phyloP scores from a whole-genome alignment of 2,888 invertebrate species.

The Eupithecia subfuscata region DNA sequence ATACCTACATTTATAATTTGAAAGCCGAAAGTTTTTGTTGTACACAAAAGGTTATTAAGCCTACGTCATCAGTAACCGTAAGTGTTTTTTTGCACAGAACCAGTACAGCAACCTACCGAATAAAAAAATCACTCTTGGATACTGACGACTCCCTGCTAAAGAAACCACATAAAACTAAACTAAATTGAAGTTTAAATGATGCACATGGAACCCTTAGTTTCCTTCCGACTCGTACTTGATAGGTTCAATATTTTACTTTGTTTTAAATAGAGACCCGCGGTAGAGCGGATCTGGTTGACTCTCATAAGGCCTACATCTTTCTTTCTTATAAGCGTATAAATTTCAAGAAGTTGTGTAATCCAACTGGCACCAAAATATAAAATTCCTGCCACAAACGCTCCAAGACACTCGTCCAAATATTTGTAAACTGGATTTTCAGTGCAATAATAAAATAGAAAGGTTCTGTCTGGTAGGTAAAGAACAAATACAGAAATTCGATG shows the following conservation, averaged over 20 bases:
- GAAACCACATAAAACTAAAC: neutral
- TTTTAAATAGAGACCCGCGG: neutral
- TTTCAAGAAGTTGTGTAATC: conserved; percentile 14
- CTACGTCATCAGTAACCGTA: too few species aligned
- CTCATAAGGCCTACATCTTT: too few species aligned
- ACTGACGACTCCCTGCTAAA: too few species aligned
- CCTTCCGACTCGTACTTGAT: neutral
- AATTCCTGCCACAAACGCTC: conserved; percentile 13
- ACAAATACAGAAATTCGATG: neutral
- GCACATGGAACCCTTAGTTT: neutral
- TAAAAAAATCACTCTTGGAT: too few species aligned
- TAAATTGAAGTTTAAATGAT: neutral
- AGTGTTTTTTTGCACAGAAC: too few species aligned
- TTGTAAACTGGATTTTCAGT: conserved; percentile 22
- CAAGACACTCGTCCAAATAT: conserved; percentile 19
- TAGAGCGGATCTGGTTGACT: too few species aligned
- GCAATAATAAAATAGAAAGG: conserved; percentile 21
- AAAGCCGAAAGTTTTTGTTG: too few species aligned
- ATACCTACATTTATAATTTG: too few species aligned
- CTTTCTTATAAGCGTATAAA: conserved; percentile 6
- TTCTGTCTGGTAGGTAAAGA: neutral
- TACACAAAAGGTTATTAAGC: too few species aligned
- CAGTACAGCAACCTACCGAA: too few species aligned
- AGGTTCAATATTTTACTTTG: conserved; percentile 1
- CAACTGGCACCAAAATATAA: conserved; percentile 10